Base-by-base conservation (phyloP, 2,113 vertebrate genomes). In the Hirundichthys speculiger region DNA sequence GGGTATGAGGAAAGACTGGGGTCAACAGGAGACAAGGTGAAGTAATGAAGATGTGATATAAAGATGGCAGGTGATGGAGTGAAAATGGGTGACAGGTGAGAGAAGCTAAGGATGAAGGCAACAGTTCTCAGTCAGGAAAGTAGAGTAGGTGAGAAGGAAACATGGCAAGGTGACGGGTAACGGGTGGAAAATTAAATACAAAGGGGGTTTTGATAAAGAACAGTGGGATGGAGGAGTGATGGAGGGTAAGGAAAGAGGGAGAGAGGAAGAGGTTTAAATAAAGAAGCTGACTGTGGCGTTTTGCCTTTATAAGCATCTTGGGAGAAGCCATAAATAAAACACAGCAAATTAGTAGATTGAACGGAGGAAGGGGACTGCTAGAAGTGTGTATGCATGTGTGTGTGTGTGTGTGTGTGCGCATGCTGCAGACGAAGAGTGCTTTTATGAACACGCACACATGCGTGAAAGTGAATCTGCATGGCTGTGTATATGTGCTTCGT, bases 281-380 rank as follows among this genome's bases (percentile, higher is more conserved):
- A 80, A 86, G 69, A 61, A 83, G 89, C 88, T 89, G 91, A 91
- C 79, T 59, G 72, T 51, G 61, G 63, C 10, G 10, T 88, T 90
- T 74, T 73, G 69, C 79, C 65, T 88, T 84, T 65, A 77, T 80
- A 77, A 73, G 83, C 77, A 76, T 69, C 69, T 69, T 69, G 86
- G 87, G 88, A 84, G 83, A 62, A 66, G 51, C 86, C 76, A 87
- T 92, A 92, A 92, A 93, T 91, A 91, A 92, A 70, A 86, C 59
- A 69, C 47, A 40, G 49, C 73, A 90, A 89, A 92, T 92, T 88
- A 92, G 82, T 85, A 89, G 86, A 91, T 90, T 87, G 88, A 79
- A 80, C 64, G 55, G 82, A 71, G 57, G 68, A 73, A 49, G 62
- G 56, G 54, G 34, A 42, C 50, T 46, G 70, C 64, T 73, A 22